Percentiles rank a stretch among this genome's conserved stretches.
These are phyloP conservation scores for Microplitis manilae DNA, from an alignment of 2,888 invertebrate species.

Conservation along the genomic window DNA sequence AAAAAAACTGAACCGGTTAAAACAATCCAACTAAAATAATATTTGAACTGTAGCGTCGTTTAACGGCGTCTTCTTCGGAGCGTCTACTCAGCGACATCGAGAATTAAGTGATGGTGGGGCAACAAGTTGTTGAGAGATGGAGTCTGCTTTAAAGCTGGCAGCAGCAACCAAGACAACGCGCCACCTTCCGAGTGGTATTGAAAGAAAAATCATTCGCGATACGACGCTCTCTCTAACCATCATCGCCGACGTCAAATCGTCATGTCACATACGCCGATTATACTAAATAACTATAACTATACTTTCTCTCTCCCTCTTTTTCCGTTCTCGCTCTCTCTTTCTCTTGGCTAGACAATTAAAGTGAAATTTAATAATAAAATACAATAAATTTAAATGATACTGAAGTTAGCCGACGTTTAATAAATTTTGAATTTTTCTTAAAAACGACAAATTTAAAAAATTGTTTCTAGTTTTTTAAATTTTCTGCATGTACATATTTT, in stretches of 20 bases:
- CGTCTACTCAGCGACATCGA: neutral
- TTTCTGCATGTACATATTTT: too few relatives aligned
- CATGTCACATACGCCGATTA: neutral
- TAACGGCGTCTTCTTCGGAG: neutral
- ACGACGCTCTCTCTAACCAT: neutral
- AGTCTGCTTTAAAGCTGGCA: neutral
- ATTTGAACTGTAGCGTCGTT: slow-evolving; percentile 9
- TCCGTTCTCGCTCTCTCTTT: too few relatives aligned
- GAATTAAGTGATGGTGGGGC: neutral
- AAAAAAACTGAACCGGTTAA: slow-evolving; percentile 24
- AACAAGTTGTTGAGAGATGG: neutral
- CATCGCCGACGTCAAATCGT: neutral
- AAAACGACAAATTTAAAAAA: too few relatives aligned
- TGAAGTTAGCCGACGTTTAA: too few relatives aligned
- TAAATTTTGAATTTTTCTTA: too few relatives aligned
- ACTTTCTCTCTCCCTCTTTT: neutral
- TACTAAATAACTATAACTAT: neutral
- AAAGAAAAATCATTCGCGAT: slow-evolving; percentile 1
- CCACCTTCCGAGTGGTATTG: slow-evolving; percentile 12
- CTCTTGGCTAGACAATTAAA: neutral
- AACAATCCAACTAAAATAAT: neutral
- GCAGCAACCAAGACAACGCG: slow-evolving; percentile 5
- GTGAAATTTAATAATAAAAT: neutral
- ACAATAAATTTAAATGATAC: neutral
- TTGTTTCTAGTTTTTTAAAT: too few relatives aligned